Percentiles rank a stretch among this genome's conserved stretches.
These are phyloP conservation scores for Hybos culiciformis DNA, from an alignment of 2,888 invertebrate species.

Conservation along the genomic window DNA sequence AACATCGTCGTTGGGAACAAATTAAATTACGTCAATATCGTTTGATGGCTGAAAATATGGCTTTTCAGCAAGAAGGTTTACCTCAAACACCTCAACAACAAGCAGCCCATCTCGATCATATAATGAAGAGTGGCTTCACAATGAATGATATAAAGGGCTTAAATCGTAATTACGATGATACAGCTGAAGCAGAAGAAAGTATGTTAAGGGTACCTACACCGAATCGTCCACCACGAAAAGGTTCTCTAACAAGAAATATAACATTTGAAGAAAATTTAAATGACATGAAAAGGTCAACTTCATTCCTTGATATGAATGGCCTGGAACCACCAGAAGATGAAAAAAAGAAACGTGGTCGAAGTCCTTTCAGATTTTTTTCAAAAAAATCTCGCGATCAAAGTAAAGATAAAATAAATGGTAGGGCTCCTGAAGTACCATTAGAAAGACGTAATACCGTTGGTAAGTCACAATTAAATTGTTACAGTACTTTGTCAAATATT, in stretches of 20 bases:
- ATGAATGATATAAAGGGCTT: constrained; percentile 89
- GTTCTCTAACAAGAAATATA: constrained; percentile 49
- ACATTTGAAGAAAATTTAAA: constrained; percentile 33
- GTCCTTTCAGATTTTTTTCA: constrained; percentile 86
- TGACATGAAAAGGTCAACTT: constrained; percentile 54
- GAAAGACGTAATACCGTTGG: constrained; percentile 31
- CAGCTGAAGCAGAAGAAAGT: constrained; percentile 51
- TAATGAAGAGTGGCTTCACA: constrained; percentile 79
- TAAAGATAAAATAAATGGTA: constrained; percentile 41
- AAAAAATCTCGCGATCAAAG: constrained; percentile 59
- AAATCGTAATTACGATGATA: constrained; percentile 77
- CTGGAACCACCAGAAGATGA: constrained; percentile 49
- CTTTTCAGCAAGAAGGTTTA: constrained; percentile 15
- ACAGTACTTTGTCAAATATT: no score
- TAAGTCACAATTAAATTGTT: no score
- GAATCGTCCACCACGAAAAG: constrained; percentile 64
- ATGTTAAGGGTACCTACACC: constrained; percentile 48
- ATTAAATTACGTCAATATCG: constrained; percentile 74
- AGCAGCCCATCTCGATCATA: constrained; percentile 69
- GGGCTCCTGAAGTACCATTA: constrained; percentile 28
- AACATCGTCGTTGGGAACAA: constrained; percentile 76
- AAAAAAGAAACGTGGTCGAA: constrained; percentile 68
- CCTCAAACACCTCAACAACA: constrained; percentile 29
- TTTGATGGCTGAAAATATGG: constrained; percentile 52
- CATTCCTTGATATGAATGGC: constrained; percentile 62